Evolutionary conservation across 1,140 invertebrate genomes (phyloP).

Genomic region (Heliconius eleuchia): DNA sequence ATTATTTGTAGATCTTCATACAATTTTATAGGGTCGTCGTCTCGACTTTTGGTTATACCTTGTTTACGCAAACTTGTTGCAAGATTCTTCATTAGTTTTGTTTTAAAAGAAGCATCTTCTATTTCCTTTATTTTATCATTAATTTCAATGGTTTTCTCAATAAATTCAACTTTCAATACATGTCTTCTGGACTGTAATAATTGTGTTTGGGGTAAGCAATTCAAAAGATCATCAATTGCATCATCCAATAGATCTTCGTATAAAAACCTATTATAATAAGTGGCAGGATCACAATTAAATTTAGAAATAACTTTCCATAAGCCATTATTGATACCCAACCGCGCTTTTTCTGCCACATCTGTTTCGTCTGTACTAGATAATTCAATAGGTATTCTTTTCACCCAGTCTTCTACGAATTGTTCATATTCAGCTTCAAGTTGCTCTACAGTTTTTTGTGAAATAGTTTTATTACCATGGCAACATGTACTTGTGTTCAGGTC

Average conservation of each 20-base stretch:
- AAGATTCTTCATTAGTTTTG: conserved; percentile 50
- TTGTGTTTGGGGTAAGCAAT: conserved; percentile 48
- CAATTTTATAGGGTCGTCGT: conserved; percentile 37
- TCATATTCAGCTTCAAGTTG: conserved; percentile 53
- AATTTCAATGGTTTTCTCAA: conserved; percentile 50
- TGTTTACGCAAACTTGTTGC: conserved; percentile 39
- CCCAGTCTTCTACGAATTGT: conserved; percentile 56
- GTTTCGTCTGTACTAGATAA: conserved; percentile 39
- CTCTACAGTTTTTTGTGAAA: conserved; percentile 18
- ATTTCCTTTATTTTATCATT: conserved; percentile 44
- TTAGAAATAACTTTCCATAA: conserved; percentile 57
- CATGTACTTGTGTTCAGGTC: background rate
- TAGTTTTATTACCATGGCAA: background rate
- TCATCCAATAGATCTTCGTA: conserved; percentile 61
- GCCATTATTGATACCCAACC: conserved; percentile 52
- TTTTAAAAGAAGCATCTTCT: conserved; percentile 45
- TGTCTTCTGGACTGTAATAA: conserved; percentile 49
- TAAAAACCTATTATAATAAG: conserved; percentile 50
- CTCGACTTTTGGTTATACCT: conserved; percentile 18
- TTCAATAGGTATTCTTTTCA: conserved; percentile 53
- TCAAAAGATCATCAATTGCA: conserved; percentile 56
- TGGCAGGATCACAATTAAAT: conserved; percentile 51
- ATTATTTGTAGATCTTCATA: conserved; percentile 55
- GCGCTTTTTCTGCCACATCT: conserved; percentile 43
- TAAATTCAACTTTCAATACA: conserved; percentile 52